Percentiles rank a stretch among this genome's conserved stretches.
phyloP scores from a whole-genome alignment of 2,113 vertebrate species.

The Bostrychus sinensis region DNA sequence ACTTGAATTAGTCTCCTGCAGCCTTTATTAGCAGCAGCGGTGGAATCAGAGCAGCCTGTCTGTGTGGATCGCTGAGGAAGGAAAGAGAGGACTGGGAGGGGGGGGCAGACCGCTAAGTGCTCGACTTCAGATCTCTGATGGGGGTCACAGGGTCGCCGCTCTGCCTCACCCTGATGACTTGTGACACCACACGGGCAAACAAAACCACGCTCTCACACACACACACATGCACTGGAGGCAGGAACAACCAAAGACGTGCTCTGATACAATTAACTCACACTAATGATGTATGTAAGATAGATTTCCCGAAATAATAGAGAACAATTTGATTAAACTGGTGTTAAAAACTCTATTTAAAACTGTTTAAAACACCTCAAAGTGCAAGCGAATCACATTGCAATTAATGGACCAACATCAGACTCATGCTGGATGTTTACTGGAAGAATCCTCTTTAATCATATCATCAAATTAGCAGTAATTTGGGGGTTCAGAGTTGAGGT shows the following conservation, averaged over 20 bases:
- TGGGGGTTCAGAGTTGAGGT: conserved; percentile 50
- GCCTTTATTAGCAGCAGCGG: conserved; percentile 75
- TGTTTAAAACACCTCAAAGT: neutral
- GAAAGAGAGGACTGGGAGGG: conserved; percentile 5
- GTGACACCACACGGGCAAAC: conserved; percentile 73
- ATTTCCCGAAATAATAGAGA: neutral
- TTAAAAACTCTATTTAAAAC: neutral
- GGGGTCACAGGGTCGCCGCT: conserved; percentile 77
- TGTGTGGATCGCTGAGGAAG: conserved; percentile 50
- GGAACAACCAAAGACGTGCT: conserved; percentile 40
- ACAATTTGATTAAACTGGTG: neutral
- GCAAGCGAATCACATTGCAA: conserved; percentile 12
- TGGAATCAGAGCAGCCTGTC: conserved; percentile 75
- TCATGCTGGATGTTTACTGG: conserved; percentile 50
- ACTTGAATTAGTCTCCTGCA: conserved; percentile 70
- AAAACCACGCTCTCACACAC: conserved; percentile 49
- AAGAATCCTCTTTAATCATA: conserved; percentile 64
- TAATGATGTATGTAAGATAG: neutral
- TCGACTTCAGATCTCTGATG: conserved; percentile 75
- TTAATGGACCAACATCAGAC: conserved; percentile 54
- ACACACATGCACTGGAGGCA: conserved; percentile 21
- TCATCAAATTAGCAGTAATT: conserved; percentile 65
- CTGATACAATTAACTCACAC: conserved; percentile 37
- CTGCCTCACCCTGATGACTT: conserved; percentile 79
- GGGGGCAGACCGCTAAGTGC: conserved; percentile 64